Base-by-base conservation (phyloP, 2,888 invertebrate genomes). In the Dasysyrphus tricinctus region DNA sequence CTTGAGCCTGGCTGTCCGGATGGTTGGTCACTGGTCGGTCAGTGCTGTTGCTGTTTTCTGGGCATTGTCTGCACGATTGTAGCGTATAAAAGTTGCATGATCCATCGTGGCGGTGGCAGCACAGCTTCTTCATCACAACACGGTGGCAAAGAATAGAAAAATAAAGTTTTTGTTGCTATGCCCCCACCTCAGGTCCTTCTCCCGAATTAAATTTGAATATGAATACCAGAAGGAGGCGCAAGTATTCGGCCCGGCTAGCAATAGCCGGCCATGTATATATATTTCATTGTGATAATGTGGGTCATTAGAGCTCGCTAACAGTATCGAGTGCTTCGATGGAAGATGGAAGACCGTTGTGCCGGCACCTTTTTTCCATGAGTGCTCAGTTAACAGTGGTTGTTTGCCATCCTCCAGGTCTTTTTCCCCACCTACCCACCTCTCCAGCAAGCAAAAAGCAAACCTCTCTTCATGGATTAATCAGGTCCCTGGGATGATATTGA, bases 271-370 rank as follows among this genome's bases (percentile, higher is more conserved):
- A 32, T 59, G 54, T 47, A 16, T 47, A 61, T 72, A 59, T 70
- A 61, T 75, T 82, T 79, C 86, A 79, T 86, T 86, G 82, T 86
- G 82, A 75, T 86, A 86, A 86, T 86, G 86, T 86, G 86, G 86
- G 86, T 86, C 86, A 86, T 86, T 82, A 86, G 86, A 82, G 75
- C 86, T 86, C 51, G 67, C 86, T 81, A 86, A 81, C 86, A 86
- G 86, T 78, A 86, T 82, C 78, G 86, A 86, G 70, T 81, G 77
- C 74, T 80, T 70, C 77, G 67, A 72, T 51, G 37, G 69, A 67
- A 67, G 56, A 80, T 80, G 61, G 85, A 74, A 81, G 85, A 69
- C 69, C 69, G 69, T 69, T 59, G 34, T 34, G 61, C 73, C 81
- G 77, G 85, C 77, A 85, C 67, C 76, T 85, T 77, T 83, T 78